Evolutionary conservation across 2,888 invertebrate genomes (phyloP), one percentile per base, ranked within the genome.

Genomic region (Eutolmus rufibarbis): DNA sequence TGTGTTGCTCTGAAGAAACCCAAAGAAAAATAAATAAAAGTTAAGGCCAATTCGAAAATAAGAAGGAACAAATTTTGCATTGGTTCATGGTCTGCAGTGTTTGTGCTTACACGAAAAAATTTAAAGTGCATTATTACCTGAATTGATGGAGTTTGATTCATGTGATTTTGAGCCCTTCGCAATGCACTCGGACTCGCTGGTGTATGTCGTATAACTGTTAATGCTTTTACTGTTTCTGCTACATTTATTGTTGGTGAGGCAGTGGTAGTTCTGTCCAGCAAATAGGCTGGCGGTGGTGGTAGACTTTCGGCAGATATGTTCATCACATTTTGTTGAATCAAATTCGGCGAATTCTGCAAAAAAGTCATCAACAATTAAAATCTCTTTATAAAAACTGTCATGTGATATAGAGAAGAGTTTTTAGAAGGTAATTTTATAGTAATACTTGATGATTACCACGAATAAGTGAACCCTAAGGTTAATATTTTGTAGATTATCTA

Each of bases 201-300:
- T 90, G 96, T 97, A 92, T 97, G 97, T 90, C 96, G 96, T 89
- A 97, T 92, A 91, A 97, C 97, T 0, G 97, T 97, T 87, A 97
- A 93, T 74, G 96, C 97, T 91, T 97, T 96, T 8, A 97, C 96
- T 0, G 97, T 97, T 92, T 97, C 97, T 0, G 97, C 97, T 23
- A 97, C 97, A 90, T 95, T 96, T 57, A 95, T 94, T 56, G 92
- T 91, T 86, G 89, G 87, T 86, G 89, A 89, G 84, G 88, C 79
- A 85, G 87, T 87, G 43, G 66, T 86, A 46, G 90, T 79, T 91
- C 89, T 87, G 89, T 93, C 92, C 87, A 93, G 90, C 89, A 92
- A 89, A 90, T 91, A 93, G 31, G 92, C 92, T 16, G 93, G 93
- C 76, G 93, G 93, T 86, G 93, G 93, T 88, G 93, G 93, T 87